These are phyloP conservation scores for Erannis defoliaria DNA, from an alignment of 2,888 invertebrate genomes.

Conservation along the genomic window DNA sequence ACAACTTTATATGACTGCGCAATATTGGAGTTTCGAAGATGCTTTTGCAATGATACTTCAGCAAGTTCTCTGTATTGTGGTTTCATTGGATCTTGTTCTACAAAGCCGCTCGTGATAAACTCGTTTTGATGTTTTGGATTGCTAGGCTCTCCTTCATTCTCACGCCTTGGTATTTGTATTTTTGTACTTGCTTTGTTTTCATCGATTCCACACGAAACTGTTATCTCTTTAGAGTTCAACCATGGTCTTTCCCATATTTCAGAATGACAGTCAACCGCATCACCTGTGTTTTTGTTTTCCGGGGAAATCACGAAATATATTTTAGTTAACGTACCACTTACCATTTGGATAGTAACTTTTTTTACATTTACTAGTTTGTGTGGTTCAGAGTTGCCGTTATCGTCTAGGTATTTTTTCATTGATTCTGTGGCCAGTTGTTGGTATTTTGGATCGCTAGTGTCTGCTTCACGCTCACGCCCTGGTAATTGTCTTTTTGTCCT, in stretches of 20 bases:
- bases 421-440: constrained; percentile 50
- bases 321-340: constrained; percentile 78
- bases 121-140: constrained; percentile 46
- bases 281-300: constrained; percentile 64
- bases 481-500: constrained; percentile 32
- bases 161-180: constrained; percentile 42
- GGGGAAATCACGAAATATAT: constrained; percentile 84
- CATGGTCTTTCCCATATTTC: constrained; percentile 46
- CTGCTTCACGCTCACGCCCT: constrained; percentile 40
- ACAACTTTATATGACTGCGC: constrained; percentile 32
- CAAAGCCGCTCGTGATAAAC: constrained; percentile 43
- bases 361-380: constrained; percentile 62
- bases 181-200: constrained; percentile 42
- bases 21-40: constrained; percentile 29
- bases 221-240: constrained; percentile 47
- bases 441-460: constrained; percentile 50
- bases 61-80: constrained; percentile 46
- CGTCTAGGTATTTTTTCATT: constrained; percentile 46
- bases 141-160: neutral
- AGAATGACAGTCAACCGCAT: constrained; percentile 45
- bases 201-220: constrained; percentile 47
- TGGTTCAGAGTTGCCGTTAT: constrained; percentile 35
- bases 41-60: constrained; percentile 48
- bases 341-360: constrained; percentile 72
- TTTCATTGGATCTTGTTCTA: constrained; percentile 42